These are phyloP conservation scores for Tylochromis polylepis DNA, from an alignment of 2,113 vertebrate species.

Conservation along the genomic window DNA sequence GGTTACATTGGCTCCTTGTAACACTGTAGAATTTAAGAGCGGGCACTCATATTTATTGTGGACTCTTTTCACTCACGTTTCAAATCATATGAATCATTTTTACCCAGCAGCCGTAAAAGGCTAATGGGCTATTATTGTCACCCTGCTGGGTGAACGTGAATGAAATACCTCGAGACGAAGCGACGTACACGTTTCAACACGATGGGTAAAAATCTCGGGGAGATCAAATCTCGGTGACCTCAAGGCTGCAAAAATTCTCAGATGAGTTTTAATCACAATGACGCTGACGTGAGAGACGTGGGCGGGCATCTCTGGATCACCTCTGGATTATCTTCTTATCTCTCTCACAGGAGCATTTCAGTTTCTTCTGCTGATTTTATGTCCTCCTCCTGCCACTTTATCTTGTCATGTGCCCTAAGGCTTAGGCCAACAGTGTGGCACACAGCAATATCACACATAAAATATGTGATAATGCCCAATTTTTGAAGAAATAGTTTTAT, in stretches of 20 bases:
- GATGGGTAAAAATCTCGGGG: no score
- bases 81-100: no score
- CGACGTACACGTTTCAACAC: no score
- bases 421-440: not conserved
- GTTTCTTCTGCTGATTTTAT: not conserved
- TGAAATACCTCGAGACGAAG: no score
- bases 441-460: not conserved
- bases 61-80: no score
- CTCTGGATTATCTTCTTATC: not conserved
- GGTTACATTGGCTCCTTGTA: no score
- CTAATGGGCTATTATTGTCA: no score
- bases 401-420: not conserved
- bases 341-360: not conserved
- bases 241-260: not conserved
- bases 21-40: no score
- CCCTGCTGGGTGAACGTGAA: no score
- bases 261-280: not conserved
- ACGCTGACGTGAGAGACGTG: accelerated
- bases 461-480: not conserved
- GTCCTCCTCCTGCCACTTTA: not conserved
- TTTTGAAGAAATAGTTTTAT: not conserved
- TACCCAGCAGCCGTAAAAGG: no score
- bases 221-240: no score
- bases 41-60: no score
- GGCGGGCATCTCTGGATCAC: not conserved